Base-by-base conservation (phyloP, 2,888 invertebrate genomes). In the Tenthredo notha region DNA sequence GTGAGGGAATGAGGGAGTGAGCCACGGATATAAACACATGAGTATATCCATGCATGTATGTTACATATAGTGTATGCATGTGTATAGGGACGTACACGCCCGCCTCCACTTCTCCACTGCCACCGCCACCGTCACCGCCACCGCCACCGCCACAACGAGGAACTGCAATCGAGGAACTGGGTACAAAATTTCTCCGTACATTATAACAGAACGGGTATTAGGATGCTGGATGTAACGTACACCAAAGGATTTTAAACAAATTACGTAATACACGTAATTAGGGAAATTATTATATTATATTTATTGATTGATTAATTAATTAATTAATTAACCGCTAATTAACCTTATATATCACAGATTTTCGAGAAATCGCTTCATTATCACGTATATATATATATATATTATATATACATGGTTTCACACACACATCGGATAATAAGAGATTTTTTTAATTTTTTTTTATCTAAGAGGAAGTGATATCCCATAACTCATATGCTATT, bases 251-350 rank as follows among this genome's bases (percentile, higher is more conserved):
- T 15, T 15, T 15, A 37, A 37, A 37, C 2, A n/a, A 70, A 43
- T 75, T 12, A 47, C 3, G 0, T 21, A 10, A 21, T 15, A 12
- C 15, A 47, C 47, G 0, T 87, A 87, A 88, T 88, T 88, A 87
- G 33, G 43, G 10, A 18, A 84, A 85, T 85, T 87, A 75, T 40
- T 43, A 10, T 43, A 43, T 43, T n/a, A n/a, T 70, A 33, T 29
- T 12, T 7, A 43, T 47, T 75, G 1, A 47, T 25, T 75, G 15
- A 47, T 75, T 75, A 15, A 47, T 75, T 37, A 70, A 70, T 4
- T 33, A 88, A 88, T 87, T 88, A 88, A 87, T 87, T 86, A 85
- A 18, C 40, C 18, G 25, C 72, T 87, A 88, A 88, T 88, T 88
- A 87, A 37, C 43, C 6, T 2, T 54, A 1, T 18, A 5, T 9